phyloP scores from a whole-genome alignment of 2,888 invertebrate species.

The Miltochrista miniata region DNA sequence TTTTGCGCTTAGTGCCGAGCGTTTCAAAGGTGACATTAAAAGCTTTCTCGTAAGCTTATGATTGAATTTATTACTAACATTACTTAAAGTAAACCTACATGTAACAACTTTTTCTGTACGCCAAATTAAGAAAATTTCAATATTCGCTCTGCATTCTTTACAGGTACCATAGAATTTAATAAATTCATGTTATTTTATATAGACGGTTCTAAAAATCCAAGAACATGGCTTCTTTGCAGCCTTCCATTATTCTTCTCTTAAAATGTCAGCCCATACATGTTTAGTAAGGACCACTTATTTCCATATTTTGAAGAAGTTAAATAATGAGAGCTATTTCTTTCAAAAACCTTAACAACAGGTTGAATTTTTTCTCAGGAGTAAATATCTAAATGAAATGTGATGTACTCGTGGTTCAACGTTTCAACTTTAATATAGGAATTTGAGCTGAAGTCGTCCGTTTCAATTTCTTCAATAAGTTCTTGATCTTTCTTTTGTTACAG shows the following conservation, averaged over 20 bases:
- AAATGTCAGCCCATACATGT: slow-evolving; percentile 2
- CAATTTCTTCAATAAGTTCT: too few species aligned
- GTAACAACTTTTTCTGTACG: slow-evolving; percentile 2
- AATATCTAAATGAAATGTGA: slow-evolving; percentile 2
- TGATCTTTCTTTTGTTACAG: too few species aligned
- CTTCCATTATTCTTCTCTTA: too few species aligned
- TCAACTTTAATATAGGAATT: too few species aligned
- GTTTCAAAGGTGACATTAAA: too few species aligned
- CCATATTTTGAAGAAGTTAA: slow-evolving; percentile 2
- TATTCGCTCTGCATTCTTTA: neutral
- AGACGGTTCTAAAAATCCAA: slow-evolving; percentile 1
- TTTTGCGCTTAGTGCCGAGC: neutral
- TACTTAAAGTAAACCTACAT: neutral
- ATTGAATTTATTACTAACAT: slow-evolving; percentile 3
- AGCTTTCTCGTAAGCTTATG: neutral
- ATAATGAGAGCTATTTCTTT: too few species aligned
- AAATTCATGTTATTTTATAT: slow-evolving; percentile 1
- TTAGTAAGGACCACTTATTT: slow-evolving; percentile 1
- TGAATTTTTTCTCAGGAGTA: slow-evolving; percentile 1
- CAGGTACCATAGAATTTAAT: slow-evolving; percentile 1
- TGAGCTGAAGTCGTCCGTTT: too few species aligned
- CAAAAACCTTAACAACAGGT: slow-evolving; percentile 1
- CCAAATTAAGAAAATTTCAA: slow-evolving; percentile 2
- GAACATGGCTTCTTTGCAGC: neutral
- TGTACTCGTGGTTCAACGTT: neutral